A percentile compares a stretch with the other conserved stretches of the same genome.
Conservation (phyloP, 2,888 invertebrate genomes). For the Tachina fera region DNA sequence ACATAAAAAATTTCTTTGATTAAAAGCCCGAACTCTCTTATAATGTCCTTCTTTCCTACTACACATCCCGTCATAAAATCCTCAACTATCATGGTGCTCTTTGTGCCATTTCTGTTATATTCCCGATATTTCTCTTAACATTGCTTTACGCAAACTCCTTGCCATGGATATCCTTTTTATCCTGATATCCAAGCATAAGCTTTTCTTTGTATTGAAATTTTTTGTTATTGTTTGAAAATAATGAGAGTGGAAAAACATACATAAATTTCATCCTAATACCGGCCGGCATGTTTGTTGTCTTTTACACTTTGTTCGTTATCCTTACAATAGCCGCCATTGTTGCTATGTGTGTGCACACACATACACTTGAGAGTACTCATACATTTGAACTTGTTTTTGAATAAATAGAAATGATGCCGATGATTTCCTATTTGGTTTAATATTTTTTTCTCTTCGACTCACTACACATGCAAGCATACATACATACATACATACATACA, state of each 20-base stretch:
- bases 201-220: conserved; percentile 68
- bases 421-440: conserved; percentile 58
- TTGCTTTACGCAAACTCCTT: conserved; percentile 35
- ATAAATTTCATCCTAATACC: conserved; percentile 66
- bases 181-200: conserved; percentile 22
- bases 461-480: neutral
- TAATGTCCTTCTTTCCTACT: neutral
- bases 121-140: conserved; percentile 12
- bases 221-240: conserved; percentile 34
- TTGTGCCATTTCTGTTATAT: neutral
- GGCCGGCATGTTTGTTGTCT: conserved; percentile 67
- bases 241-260: neutral
- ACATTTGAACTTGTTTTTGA: conserved; percentile 29
- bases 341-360: conserved; percentile 29
- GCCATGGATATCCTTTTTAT: conserved; percentile 44
- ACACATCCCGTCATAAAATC: neutral
- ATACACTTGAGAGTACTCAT: conserved; percentile 2
- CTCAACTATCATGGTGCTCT: neutral
- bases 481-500: no score
- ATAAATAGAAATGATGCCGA: conserved; percentile 57
- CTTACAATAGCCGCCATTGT: conserved; percentile 52
- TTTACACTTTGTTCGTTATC: conserved; percentile 46
- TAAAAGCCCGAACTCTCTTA: neutral
- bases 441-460: conserved; percentile 13
- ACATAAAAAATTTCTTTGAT: neutral